These are phyloP conservation scores for Drymonia ruficornis DNA, from an alignment of 2,888 invertebrate species.

Conservation along the genomic window DNA sequence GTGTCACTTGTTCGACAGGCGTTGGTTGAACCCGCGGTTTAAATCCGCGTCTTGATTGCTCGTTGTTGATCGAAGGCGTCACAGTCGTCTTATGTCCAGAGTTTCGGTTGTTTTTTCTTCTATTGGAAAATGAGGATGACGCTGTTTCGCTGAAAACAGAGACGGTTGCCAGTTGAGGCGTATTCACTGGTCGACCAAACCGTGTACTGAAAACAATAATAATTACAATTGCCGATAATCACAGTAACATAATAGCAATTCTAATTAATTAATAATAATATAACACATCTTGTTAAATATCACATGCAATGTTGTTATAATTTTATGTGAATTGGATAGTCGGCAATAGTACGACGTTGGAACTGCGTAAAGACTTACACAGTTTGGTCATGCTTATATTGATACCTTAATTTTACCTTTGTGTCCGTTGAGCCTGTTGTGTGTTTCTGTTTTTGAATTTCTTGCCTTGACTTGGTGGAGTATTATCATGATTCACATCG, in stretches of 20 bases:
- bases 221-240: conserved; percentile 40
- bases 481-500: conserved; percentile 63
- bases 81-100: conserved; percentile 72
- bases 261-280: conserved; percentile 26
- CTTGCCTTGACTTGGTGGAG: conserved; percentile 65
- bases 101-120: conserved; percentile 80
- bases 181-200: conserved; percentile 76
- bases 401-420: conserved; percentile 63
- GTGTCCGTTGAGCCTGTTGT: conserved; percentile 63
- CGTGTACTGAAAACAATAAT: conserved; percentile 77
- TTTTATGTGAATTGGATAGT: conserved; percentile 21
- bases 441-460: conserved; percentile 77
- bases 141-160: conserved; percentile 87
- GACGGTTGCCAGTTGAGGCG: conserved; percentile 86
- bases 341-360: conserved; percentile 42
- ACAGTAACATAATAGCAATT: conserved; percentile 8
- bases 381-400: conserved; percentile 17
- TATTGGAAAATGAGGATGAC: conserved; percentile 78
- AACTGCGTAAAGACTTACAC: conserved; percentile 6
- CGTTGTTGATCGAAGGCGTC: conserved; percentile 70
- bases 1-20: conserved; percentile 80
- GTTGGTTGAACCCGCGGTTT: conserved; percentile 87
- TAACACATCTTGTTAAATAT: conserved; percentile 12
- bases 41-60: conserved; percentile 86
- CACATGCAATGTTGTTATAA: conserved; percentile 2